Base-by-base conservation (phyloP, 2,113 vertebrate genomes). In the Empidonax alnorum region DNA sequence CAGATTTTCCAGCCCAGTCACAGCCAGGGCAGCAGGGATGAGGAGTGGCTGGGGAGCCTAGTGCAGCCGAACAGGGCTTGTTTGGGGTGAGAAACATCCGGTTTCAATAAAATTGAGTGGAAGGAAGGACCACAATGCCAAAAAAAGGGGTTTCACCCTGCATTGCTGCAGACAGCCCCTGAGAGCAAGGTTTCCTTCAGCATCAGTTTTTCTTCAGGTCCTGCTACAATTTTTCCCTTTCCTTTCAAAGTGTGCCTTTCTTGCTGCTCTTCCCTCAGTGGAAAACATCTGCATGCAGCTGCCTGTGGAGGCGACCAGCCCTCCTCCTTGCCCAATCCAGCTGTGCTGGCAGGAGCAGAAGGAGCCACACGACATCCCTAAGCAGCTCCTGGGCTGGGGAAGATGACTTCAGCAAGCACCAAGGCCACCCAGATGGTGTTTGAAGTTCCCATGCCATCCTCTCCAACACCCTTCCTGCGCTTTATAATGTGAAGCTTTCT, bases 401-500 rank as follows among this genome's bases (percentile, higher is more conserved):
- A 72, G 71, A 87, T 50, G 78, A 62, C 74, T 85, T 79, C 5
- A 7, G 39, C 15, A 2, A 69, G 61, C 1, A 4, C 41, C 63
- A 63, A 87, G 94, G 91, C 93, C 93, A 96, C 91, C 94, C 96
- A 96, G 84, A 42, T 95, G 84, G 74, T 47, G 84, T 93, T 94
- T 97, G 95, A 96, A 91, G 87, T 85, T 75, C 74, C 33, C 24
- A 8, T 94, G 81, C 71, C 89, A 94, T 59, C 72, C 33, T 85
- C 63, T 69, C 81, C 91, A 49, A 63, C 81, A 89, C 50, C 46
- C 53, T 0, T 14, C 58, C 81, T 62, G 46, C 3, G 16, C 74
- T 87, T 92, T 28, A 39, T 39, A 69, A 82, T 3, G 11, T 59
- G 62, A 76, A 82, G 35, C 47, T 89, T 93, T 94, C 77, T 89